phyloP scores from a whole-genome alignment of 2,113 vertebrate species.

The Oenanthe melanoleuca region DNA sequence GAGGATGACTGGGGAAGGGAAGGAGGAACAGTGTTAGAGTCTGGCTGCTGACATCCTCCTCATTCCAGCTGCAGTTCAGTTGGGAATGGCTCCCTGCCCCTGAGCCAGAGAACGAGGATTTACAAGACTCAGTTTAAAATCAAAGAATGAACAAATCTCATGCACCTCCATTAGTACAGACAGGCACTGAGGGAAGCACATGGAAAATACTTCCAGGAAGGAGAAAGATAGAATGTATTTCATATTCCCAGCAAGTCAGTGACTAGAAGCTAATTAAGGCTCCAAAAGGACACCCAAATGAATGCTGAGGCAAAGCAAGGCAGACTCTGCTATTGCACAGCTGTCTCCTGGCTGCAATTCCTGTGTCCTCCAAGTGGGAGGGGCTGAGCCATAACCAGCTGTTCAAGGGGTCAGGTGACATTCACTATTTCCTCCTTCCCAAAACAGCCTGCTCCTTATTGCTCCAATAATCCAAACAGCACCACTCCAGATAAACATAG shows the following conservation, averaged over 20 bases:
- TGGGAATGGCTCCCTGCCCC: neutral
- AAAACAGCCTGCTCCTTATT: neutral
- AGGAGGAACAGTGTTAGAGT: neutral
- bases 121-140: neutral
- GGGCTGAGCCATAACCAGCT: neutral
- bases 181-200: neutral
- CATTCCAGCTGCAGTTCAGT: neutral
- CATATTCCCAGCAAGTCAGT: neutral
- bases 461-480: neutral
- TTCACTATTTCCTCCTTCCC: neutral
- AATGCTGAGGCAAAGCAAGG: neutral
- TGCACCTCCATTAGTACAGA: neutral
- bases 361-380: neutral
- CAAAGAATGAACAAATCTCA: neutral
- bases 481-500: neutral
- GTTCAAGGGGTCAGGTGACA: neutral
- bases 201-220: neutral
- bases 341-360: neutral
- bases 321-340: neutral
- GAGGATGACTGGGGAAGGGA: neutral
- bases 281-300: fast-evolving
- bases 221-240: neutral
- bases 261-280: neutral
- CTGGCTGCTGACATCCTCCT: neutral
- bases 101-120: fast-evolving